Base-by-base conservation (phyloP, 2,113 vertebrate species). In the Nothobranchius kuhntae region DNA sequence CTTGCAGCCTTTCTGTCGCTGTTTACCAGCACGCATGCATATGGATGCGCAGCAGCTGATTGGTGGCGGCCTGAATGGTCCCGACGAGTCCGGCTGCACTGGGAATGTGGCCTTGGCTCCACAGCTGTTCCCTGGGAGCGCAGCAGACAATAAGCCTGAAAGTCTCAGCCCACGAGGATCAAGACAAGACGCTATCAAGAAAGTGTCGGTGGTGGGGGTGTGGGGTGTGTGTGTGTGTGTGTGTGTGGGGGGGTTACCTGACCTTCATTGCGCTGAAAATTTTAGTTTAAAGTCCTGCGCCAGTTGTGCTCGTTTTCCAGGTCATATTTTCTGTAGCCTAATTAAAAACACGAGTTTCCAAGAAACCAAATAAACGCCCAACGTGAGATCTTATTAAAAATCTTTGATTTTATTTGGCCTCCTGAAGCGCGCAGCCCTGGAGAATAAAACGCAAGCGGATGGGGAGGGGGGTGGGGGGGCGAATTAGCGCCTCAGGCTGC, bases 121-220 rank as follows among this genome's bases (percentile, higher is more conserved):
- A 92, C 94, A 95, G 95, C 95, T 95, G 94, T 93, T 94, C 89
- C 63, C 60, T 83, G 81, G 90, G 89, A 90, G 53, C 82, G 65
- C 82, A 89, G 89, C 92, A 93, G 93, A 93, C 95, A 93, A 91
- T 56, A 84, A 91, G 92, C 86, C 73, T 81, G 89, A 77, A 83
- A 88, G 79, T 83, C 91, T 85, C 85, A 75, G 92, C 88, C 87
- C 64, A 55, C 67, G 65, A 61, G 73, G 63, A 72, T 54, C 45
- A 66, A 67, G 52, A 71, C 47, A 71, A 76, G 74, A 61, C 70
- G 66, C 24, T 62, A 62, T 36, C 50, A 67, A 66, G 73, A 69
- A 65, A 36, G 45, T 30, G 13, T 26, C 12, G 46, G 11, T 36
- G 26, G 50, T 59, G 2, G 15, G 56, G 40, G 45, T 2, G 60